These are phyloP conservation scores for Gallinago paraguaiae DNA, from an alignment of 2,113 vertebrate genomes.

Conservation along the genomic window DNA sequence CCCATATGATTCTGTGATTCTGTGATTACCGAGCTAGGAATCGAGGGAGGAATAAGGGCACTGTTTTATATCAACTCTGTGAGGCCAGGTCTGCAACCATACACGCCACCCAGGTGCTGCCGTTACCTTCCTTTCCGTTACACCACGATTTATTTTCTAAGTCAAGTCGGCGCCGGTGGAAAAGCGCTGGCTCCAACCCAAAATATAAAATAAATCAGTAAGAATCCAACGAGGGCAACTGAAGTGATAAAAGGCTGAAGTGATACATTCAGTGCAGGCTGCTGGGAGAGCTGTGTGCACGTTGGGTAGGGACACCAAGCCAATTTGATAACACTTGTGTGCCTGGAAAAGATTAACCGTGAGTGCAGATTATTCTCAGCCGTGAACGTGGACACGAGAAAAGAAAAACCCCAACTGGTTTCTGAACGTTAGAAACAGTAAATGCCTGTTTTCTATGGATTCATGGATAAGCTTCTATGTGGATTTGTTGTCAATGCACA, in stretches of 20 bases:
- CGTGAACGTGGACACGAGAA: rapidly evolving
- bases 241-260: background rate
- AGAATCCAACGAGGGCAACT: background rate
- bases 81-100: background rate
- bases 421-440: background rate
- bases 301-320: background rate
- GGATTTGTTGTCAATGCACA: background rate
- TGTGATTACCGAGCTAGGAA: background rate
- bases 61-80: background rate
- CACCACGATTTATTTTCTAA: background rate
- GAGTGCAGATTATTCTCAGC: background rate
- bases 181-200: background rate
- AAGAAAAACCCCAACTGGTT: background rate
- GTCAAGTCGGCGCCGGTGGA: background rate
- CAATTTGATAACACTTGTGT: background rate
- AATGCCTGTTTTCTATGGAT: background rate
- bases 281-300: background rate
- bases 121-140: background rate
- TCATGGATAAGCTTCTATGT: background rate
- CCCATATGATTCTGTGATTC: background rate
- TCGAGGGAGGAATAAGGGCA: background rate
- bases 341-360: background rate
- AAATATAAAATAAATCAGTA: slow-evolving; percentile 27
- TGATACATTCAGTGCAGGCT: background rate
- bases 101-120: background rate